Percentiles rank a stretch among this genome's conserved stretches.
Conservation (phyloP, 2,113 vertebrate genomes). For the Pedetes capensis region DNA sequence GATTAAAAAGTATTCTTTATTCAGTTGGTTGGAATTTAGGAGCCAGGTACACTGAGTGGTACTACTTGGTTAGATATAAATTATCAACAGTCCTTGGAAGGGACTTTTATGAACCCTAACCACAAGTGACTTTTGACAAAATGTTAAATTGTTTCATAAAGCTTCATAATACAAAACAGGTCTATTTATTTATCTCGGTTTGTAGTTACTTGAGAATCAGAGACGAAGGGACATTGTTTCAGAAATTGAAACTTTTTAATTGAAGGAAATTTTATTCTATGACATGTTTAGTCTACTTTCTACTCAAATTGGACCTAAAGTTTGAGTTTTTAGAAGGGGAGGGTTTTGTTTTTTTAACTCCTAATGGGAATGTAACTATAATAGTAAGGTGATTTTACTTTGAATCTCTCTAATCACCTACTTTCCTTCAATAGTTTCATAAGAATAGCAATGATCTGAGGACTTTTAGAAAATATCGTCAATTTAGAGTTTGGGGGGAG, state of each 20-base stretch:
- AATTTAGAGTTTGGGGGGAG: background rate
- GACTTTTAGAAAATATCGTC: constrained; percentile 2
- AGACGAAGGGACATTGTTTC: background rate
- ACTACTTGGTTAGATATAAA: background rate
- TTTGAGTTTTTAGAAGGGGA: background rate
- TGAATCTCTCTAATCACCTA: background rate
- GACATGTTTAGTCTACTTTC: constrained; percentile 34
- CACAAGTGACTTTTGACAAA: constrained; percentile 30
- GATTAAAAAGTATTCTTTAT: constrained; percentile 4
- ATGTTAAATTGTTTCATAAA: constrained; percentile 17
- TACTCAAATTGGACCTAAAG: background rate
- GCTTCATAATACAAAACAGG: background rate
- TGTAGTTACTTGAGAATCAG: constrained; percentile 1
- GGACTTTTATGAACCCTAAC: background rate
- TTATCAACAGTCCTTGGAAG: background rate
- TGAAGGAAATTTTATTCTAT: background rate
- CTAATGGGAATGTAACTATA: background rate
- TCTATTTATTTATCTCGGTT: background rate
- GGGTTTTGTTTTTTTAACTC: background rate
- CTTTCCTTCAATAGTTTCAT: constrained; percentile 21
- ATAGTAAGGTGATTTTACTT: constrained; percentile 11
- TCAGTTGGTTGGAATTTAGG: constrained; percentile 15
- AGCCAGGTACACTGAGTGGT: background rate
- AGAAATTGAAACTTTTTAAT: constrained; percentile 34
- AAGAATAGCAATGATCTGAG: background rate